Evolutionary conservation across 2,797 vertebrate species (phyloP).

Genomic region (Melanotaenia nigrans): DNA sequence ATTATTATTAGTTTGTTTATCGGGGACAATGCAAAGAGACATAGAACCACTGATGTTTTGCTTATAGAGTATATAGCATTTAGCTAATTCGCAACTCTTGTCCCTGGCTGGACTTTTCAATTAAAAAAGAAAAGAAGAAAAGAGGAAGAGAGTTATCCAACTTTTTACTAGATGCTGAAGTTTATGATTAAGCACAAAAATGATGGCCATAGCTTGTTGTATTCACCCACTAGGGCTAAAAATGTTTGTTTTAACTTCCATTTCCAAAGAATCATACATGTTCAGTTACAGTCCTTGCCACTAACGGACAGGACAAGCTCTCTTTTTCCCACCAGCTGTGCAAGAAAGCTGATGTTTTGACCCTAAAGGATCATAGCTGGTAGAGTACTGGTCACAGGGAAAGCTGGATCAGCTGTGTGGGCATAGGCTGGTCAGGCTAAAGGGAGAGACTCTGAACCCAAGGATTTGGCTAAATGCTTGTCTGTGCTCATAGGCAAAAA

Average conservation of each 20-base stretch:
- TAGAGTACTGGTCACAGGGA: conserved; percentile 30
- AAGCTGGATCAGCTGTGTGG: conserved; percentile 15
- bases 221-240: background rate
- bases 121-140: no score
- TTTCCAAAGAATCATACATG: background rate
- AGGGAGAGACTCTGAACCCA: conserved; percentile 10
- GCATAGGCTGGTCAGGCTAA: conserved; percentile 2
- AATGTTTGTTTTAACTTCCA: background rate
- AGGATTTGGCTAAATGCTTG: conserved; percentile 8
- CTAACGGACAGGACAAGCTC: conserved; percentile 1
- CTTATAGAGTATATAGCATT: no score
- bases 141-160: no score
- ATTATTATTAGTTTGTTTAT: no score
- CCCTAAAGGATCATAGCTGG: conserved; percentile 14
- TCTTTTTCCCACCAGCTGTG: conserved; percentile 30
- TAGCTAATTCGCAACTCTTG: no score
- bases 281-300: background rate
- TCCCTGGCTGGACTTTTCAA: no score
- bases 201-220: background rate
- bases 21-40: no score
- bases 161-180: background rate
- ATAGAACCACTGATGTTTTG: no score
- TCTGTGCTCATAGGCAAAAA: conserved; percentile 17
- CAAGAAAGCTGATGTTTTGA: conserved; percentile 31
- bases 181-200: background rate